These are phyloP conservation scores for Nemurella pictetii DNA, from an alignment of 2,888 invertebrate species.

Conservation along the genomic window DNA sequence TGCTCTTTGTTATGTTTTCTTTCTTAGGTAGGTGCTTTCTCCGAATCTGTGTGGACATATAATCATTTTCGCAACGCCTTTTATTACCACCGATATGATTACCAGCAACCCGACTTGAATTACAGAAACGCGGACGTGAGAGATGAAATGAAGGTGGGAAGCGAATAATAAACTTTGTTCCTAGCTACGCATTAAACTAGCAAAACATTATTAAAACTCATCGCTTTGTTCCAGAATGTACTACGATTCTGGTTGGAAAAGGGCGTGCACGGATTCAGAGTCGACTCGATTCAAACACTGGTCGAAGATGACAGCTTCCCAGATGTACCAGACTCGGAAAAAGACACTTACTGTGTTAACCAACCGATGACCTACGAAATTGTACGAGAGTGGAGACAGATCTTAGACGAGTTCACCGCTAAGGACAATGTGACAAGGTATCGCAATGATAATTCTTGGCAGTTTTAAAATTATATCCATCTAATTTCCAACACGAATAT, in stretches of 20 bases:
- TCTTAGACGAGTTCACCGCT: constrained; percentile 57
- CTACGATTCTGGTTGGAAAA: constrained; percentile 72
- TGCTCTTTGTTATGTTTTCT: too few species aligned
- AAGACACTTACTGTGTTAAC: constrained; percentile 67
- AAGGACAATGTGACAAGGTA: constrained; percentile 55
- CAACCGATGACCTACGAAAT: constrained; percentile 60
- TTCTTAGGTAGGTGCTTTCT: constrained; percentile 55
- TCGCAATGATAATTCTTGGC: background rate
- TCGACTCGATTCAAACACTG: constrained; percentile 57
- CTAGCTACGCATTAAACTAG: background rate
- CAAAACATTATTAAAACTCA: background rate
- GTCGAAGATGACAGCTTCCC: constrained; percentile 49
- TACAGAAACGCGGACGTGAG: constrained; percentile 62
- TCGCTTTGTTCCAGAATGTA: too few species aligned
- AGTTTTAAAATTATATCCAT: too few species aligned
- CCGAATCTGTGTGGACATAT: constrained; percentile 72
- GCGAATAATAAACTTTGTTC: too few species aligned
- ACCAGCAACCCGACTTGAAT: constrained; percentile 69
- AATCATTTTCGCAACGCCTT: constrained; percentile 63
- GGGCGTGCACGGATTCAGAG: constrained; percentile 76
- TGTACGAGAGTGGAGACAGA: constrained; percentile 60
- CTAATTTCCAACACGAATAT: too few species aligned
- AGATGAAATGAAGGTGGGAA: constrained; percentile 54
- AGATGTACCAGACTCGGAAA: constrained; percentile 55
- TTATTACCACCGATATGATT: constrained; percentile 69